These are phyloP conservation scores for Melanotaenia parkinsoni DNA, from an alignment of 2,797 vertebrate genomes.

Conservation along the genomic window DNA sequence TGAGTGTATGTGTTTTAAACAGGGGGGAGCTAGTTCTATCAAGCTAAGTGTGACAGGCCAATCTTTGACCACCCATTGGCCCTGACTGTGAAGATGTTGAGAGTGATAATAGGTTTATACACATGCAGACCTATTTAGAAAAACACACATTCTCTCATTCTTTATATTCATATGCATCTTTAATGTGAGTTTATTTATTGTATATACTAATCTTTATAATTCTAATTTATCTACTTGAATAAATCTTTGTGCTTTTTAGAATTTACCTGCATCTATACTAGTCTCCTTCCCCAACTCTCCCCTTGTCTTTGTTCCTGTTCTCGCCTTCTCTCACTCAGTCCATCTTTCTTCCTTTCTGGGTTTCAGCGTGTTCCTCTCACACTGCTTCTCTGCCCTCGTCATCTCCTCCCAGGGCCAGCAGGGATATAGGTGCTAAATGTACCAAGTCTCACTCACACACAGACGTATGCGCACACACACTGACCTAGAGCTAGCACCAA, in stretches of 20 bases:
- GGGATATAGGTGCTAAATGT: slow-evolving; percentile 68
- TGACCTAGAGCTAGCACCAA: slow-evolving; percentile 71
- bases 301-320: slow-evolving; percentile 10
- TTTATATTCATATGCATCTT: background rate
- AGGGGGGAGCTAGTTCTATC: slow-evolving; percentile 59
- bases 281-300: background rate
- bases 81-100: slow-evolving; percentile 66
- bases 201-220: slow-evolving; percentile 31
- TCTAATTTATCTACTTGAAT: slow-evolving; percentile 12
- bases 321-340: slow-evolving; percentile 5
- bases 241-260: background rate
- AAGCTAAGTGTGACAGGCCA: slow-evolving; percentile 72
- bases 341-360: slow-evolving; percentile 10
- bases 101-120: slow-evolving; percentile 55
- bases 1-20: slow-evolving; percentile 38
- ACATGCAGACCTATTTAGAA: background rate
- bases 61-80: slow-evolving; percentile 68
- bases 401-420: slow-evolving; percentile 55
- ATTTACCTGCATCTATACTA: background rate
- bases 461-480: slow-evolving; percentile 26
- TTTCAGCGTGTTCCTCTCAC: slow-evolving; percentile 32
- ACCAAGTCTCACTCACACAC: slow-evolving; percentile 40
- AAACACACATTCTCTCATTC: background rate
- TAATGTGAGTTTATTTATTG: background rate
- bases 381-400: slow-evolving; percentile 41